Conservation (phyloP, 2,797 vertebrate species). For the Sebastes aleutianus region DNA sequence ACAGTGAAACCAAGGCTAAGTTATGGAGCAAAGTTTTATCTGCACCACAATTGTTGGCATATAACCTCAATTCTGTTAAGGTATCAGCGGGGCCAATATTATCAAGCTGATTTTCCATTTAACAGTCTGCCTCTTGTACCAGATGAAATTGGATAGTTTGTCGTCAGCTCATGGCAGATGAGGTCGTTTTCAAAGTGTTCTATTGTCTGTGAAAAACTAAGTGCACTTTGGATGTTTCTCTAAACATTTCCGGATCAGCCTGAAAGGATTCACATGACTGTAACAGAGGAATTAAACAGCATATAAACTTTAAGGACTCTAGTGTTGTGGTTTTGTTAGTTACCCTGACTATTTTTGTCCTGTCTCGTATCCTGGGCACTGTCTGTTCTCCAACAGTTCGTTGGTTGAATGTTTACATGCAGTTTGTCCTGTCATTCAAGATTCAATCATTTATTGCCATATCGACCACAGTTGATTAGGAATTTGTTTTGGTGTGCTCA, state of each 20-base stretch:
- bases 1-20: not conserved
- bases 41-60: not conserved
- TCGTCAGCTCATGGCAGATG: not conserved
- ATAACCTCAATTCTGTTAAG: not conserved
- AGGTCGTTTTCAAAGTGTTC: slow-evolving; percentile 17
- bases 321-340: slow-evolving; percentile 18
- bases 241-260: slow-evolving; percentile 35
- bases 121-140: not conserved
- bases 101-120: not conserved
- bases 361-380: not conserved
- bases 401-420: not conserved
- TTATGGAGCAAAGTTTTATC: not conserved
- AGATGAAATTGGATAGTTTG: slow-evolving; percentile 10
- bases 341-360: not conserved
- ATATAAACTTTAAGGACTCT: slow-evolving; percentile 27
- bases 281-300: slow-evolving; percentile 21
- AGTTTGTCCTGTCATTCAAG: not conserved
- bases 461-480: not conserved
- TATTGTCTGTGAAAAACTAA: slow-evolving; percentile 14
- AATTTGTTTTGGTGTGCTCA: not conserved
- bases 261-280: slow-evolving; percentile 17
- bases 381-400: not conserved
- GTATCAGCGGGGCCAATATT: not conserved
- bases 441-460: not conserved
- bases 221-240: slow-evolving; percentile 28